Evolutionary conservation across 2,113 vertebrate genomes (phyloP).

Genomic region (Thinocorus orbignyianus): DNA sequence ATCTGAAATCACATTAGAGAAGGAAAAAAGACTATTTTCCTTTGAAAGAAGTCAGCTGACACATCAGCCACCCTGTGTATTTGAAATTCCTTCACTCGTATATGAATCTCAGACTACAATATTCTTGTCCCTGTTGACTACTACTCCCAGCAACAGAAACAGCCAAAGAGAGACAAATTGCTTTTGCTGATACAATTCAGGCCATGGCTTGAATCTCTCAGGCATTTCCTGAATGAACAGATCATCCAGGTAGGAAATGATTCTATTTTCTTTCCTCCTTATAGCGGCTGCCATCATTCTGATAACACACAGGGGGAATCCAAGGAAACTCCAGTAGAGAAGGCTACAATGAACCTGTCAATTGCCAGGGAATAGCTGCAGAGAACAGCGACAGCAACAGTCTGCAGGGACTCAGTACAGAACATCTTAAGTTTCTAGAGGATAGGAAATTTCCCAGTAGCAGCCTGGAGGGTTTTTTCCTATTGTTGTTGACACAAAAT

Average conservation of each 20-base stretch:
- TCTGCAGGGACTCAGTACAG: background rate
- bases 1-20: background rate
- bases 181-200: background rate
- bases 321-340: background rate
- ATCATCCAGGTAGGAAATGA: slow-evolving; percentile 33
- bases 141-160: slow-evolving; percentile 5
- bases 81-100: background rate
- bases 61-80: background rate
- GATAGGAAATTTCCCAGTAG: background rate
- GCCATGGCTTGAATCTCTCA: background rate
- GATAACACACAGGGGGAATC: background rate
- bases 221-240: slow-evolving; percentile 23
- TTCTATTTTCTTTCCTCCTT: background rate
- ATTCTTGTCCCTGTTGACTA: background rate
- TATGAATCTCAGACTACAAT: background rate
- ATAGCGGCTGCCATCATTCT: background rate
- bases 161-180: slow-evolving; percentile 19
- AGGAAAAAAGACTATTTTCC: background rate
- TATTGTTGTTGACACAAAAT: background rate
- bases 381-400: background rate
- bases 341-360: background rate
- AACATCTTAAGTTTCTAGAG: background rate
- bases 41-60: background rate
- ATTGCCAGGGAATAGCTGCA: background rate
- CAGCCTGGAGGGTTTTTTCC: background rate